Percentiles rank a stretch among this genome's conserved stretches.
Evolutionary conservation across 2,888 invertebrate genomes (phyloP).

Genomic region (Drosophila diplacantha): DNA sequence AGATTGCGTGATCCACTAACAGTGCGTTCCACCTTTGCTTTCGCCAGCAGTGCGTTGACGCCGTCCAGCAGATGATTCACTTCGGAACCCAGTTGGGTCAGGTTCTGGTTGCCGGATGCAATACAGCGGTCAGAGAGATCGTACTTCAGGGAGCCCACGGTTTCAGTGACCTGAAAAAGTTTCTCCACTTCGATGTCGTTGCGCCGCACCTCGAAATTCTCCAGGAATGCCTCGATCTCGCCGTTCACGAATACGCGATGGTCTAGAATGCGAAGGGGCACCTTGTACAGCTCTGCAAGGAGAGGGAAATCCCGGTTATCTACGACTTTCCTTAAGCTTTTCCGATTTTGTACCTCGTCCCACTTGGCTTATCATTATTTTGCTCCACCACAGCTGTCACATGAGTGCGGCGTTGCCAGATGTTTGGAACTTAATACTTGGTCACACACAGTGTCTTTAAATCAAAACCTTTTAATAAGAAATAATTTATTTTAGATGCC

Average conservation of each 20-base stretch:
- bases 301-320: not conserved
- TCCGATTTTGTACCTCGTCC: slow-evolving; percentile 49
- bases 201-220: slow-evolving; percentile 90
- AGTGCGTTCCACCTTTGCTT: slow-evolving; percentile 48
- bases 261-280: slow-evolving; percentile 91
- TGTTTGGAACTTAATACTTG: not conserved
- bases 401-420: slow-evolving; percentile 43
- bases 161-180: slow-evolving; percentile 87
- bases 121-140: slow-evolving; percentile 85
- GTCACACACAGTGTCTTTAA: not conserved
- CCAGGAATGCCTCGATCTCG: slow-evolving; percentile 89
- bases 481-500: not conserved
- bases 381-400: slow-evolving; percentile 48
- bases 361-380: slow-evolving; percentile 66
- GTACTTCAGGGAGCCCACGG: slow-evolving; percentile 87
- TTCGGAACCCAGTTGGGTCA: slow-evolving; percentile 49
- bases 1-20: slow-evolving; percentile 42
- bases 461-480: not conserved
- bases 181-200: slow-evolving; percentile 88
- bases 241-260: slow-evolving; percentile 91
- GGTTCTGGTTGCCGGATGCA: slow-evolving; percentile 78
- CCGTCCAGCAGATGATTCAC: slow-evolving; percentile 52
- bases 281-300: slow-evolving; percentile 86
- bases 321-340: not conserved
- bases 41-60: slow-evolving; percentile 52